Conservation (phyloP, 1,140 invertebrate genomes). For the Phocides pigmalion region DNA sequence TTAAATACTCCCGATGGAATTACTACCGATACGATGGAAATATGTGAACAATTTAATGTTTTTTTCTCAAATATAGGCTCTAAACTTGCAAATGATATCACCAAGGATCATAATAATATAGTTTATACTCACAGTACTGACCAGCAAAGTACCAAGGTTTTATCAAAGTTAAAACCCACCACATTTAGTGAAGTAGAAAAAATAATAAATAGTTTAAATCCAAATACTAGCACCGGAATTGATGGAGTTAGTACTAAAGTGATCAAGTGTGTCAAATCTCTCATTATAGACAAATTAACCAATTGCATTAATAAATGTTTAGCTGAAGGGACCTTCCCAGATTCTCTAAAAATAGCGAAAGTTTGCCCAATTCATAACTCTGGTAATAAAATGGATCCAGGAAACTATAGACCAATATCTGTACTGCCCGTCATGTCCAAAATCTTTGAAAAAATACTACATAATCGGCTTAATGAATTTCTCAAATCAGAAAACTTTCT, state of each 20-base stretch:
- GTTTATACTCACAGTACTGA: too few species aligned
- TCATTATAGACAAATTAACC: background rate
- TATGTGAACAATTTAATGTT: background rate
- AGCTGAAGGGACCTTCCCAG: background rate
- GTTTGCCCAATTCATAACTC: background rate
- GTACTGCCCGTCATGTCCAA: background rate
- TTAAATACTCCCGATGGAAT: background rate
- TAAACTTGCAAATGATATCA: background rate
- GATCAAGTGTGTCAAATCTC: background rate
- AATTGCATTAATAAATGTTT: constrained; percentile 8
- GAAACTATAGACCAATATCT: background rate
- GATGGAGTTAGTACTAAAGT: constrained; percentile 2
- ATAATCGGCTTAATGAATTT: background rate
- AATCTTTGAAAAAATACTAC: constrained; percentile 3
- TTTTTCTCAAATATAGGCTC: background rate
- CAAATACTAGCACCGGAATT: background rate
- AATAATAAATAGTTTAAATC: background rate
- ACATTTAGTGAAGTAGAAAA: constrained; percentile 1
- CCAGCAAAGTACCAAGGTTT: too few species aligned
- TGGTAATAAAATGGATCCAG: background rate
- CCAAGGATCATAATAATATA: too few species aligned
- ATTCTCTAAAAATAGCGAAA: background rate
- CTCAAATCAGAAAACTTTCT: background rate
- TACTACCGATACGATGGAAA: background rate
- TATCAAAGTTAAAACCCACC: background rate